phyloP scores from a whole-genome alignment of 1,140 invertebrate species.

The Dolichoris vasculosae region DNA sequence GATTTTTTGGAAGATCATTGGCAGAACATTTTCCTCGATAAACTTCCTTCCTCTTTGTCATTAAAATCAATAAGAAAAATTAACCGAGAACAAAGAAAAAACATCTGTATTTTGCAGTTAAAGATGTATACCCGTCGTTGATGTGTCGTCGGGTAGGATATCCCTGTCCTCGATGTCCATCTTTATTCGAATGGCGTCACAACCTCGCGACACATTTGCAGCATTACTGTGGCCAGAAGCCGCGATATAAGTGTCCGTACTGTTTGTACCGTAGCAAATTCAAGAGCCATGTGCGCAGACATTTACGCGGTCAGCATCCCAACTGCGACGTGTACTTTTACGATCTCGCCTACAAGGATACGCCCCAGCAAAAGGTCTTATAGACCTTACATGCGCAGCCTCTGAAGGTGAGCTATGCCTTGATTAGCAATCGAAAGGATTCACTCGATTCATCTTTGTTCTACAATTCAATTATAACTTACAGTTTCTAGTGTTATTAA shows the following conservation, averaged over 20 bases:
- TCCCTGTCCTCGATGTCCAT: constrained; percentile 43
- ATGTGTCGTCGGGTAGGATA: background rate
- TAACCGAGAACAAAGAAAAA: background rate
- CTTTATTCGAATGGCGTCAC: constrained; percentile 13
- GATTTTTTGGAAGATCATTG: too few species aligned
- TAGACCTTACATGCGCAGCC: background rate
- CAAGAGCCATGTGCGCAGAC: constrained; percentile 59
- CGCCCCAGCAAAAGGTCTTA: background rate
- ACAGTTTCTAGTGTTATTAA: too few species aligned
- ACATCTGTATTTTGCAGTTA: background rate
- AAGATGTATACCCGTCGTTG: background rate
- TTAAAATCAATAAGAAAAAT: background rate
- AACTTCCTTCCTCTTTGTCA: background rate
- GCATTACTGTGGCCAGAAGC: constrained; percentile 71
- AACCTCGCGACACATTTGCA: constrained; percentile 61
- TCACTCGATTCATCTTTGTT: too few species aligned
- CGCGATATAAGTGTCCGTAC: constrained; percentile 70
- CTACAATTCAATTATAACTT: too few species aligned
- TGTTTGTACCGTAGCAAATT: constrained; percentile 64
- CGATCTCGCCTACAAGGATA: constrained; percentile 44
- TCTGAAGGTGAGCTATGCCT: background rate
- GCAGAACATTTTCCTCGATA: background rate
- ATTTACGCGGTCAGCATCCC: constrained; percentile 64
- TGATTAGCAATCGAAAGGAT: too few species aligned
- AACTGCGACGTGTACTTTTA: constrained; percentile 54